Conservation (phyloP, 2,113 vertebrate genomes). For the Bettongia penicillata region DNA sequence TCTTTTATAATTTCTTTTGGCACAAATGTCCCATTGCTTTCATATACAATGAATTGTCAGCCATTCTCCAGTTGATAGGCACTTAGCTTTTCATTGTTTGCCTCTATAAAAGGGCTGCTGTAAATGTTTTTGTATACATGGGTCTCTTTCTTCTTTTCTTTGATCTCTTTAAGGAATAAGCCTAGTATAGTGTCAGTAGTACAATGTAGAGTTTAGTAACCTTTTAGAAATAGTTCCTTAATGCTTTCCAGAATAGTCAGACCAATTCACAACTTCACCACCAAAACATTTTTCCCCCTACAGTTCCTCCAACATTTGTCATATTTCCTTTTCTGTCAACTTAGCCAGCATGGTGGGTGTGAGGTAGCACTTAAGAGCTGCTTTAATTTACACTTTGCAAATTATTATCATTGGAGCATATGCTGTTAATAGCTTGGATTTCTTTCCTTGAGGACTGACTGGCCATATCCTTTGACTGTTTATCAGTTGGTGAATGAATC, state of each 20-base stretch:
- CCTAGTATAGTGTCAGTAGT: neutral
- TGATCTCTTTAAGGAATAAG: neutral
- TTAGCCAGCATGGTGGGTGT: neutral
- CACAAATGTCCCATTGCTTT: neutral
- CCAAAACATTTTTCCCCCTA: neutral
- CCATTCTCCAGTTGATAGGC: neutral
- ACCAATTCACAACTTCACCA: neutral
- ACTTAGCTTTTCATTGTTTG: neutral
- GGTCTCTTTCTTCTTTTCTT: neutral
- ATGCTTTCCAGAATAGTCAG: neutral
- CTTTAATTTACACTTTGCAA: neutral
- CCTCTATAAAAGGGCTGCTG: neutral
- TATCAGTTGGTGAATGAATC: neutral
- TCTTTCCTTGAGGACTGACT: neutral
- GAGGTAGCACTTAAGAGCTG: neutral
- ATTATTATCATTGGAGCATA: neutral
- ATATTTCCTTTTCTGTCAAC: neutral
- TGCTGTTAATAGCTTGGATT: neutral
- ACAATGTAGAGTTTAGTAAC: neutral
- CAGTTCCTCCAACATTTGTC: neutral
- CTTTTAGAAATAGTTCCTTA: neutral
- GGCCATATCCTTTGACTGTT: neutral
- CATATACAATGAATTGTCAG: neutral
- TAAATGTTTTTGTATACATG: neutral
- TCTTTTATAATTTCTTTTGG: neutral